A percentile compares a stretch with the other conserved stretches of the same genome.
Conservation (phyloP, 2,113 vertebrate species). For the Chamaetylas fuelleborni region DNA sequence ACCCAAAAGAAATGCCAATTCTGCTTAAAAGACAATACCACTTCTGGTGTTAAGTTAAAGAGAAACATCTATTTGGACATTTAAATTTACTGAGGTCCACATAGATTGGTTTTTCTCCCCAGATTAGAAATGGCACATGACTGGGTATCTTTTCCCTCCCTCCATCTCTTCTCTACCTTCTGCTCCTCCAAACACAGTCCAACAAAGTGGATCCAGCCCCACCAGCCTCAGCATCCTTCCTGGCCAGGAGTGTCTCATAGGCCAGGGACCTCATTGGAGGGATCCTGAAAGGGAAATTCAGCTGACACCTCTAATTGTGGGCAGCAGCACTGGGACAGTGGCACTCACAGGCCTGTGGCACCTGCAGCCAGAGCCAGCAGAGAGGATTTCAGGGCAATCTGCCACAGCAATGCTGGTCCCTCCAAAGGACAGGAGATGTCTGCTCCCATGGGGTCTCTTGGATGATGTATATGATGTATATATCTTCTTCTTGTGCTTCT, state of each 20-base stretch:
- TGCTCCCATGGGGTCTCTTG: not conserved
- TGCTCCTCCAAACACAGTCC: not conserved
- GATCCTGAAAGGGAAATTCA: not conserved
- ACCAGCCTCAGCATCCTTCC: not conserved
- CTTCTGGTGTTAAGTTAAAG: not conserved
- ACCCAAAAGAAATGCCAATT: not conserved
- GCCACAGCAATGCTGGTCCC: not conserved
- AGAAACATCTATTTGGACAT: not conserved
- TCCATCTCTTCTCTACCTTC: not conserved
- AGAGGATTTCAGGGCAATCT: not conserved
- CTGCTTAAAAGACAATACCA: not conserved
- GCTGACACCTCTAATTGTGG: accelerated
- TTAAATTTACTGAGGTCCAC: not conserved
- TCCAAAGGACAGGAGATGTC: not conserved
- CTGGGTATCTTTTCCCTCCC: not conserved
- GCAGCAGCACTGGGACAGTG: not conserved
- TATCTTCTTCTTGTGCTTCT: not conserved
- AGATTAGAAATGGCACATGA: not conserved
- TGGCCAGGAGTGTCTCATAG: not conserved
- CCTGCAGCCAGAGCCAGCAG: not conserved
- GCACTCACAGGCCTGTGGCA: not conserved
- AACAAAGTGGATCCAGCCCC: not conserved
- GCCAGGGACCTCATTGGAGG: not conserved
- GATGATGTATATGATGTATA: not conserved
- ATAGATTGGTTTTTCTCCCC: not conserved